Evolutionary conservation across 2,113 vertebrate species (phyloP).

Genomic region (Mesitornis unicolor): DNA sequence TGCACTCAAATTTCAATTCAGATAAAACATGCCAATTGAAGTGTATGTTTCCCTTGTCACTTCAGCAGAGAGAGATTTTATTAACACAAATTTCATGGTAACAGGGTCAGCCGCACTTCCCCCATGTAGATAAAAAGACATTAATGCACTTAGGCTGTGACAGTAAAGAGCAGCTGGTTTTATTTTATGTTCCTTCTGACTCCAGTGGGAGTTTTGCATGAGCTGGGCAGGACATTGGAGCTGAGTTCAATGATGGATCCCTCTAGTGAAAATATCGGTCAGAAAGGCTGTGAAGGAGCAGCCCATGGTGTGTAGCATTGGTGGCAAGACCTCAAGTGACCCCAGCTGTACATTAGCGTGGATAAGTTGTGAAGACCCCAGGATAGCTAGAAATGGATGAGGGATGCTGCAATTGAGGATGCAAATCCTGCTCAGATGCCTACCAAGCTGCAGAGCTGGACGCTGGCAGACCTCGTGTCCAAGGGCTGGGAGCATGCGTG

Average conservation of each 20-base stretch:
- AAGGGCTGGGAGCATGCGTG: fast-evolving
- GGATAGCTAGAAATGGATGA: not conserved
- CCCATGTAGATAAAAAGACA: constrained; percentile 21
- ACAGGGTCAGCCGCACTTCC: not conserved
- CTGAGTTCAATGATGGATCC: not conserved
- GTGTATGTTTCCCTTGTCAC: constrained; percentile 1
- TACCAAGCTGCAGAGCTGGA: not conserved
- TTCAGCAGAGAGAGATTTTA: constrained; percentile 46
- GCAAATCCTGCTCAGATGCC: not conserved
- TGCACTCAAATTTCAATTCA: constrained; percentile 30
- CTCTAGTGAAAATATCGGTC: fast-evolving
- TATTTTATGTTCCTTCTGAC: constrained; percentile 19
- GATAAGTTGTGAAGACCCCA: not conserved
- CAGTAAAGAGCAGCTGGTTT: constrained; percentile 18
- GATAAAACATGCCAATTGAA: constrained; percentile 16
- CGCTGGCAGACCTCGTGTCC: not conserved
- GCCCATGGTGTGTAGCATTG: fast-evolving
- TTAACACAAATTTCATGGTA: constrained; percentile 12
- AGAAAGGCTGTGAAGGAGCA: not conserved
- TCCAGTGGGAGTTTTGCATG: not conserved
- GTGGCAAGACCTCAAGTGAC: not conserved
- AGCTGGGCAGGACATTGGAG: not conserved
- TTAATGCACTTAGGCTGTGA: constrained; percentile 51
- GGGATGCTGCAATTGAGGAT: not conserved
- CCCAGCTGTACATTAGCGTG: fast-evolving